Base-by-base conservation (phyloP, 2,113 vertebrate genomes). In the Microcebus ravelobensis region DNA sequence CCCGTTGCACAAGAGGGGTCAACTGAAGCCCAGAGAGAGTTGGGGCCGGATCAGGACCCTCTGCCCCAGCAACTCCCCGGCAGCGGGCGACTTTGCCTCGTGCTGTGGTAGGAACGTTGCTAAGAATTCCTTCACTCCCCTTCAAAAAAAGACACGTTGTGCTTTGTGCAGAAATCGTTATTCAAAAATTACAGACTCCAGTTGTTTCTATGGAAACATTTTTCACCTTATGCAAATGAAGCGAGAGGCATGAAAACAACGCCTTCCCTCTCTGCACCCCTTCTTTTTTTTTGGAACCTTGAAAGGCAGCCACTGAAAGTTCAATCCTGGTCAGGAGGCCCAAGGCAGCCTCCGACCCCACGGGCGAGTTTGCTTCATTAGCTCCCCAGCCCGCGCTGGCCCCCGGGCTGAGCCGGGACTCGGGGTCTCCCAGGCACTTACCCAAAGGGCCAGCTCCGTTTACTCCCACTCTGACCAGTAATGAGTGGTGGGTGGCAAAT, bases 181-280 rank as follows among this genome's bases (percentile, higher is more conserved):
- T 98, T 98, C 98, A 98, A 95, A 98, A 98, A 98, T 98, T 98
- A 98, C 95, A 98, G 96, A 96, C 97, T 97, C 88, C 25, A 68
- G 59, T 88, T 98, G 98, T 99, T 99, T 98, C 98, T 97, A 98
- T 98, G 98, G 98, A 98, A 99, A 98, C 98, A 96, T 92, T 98
- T 97, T 97, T 96, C 95, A 98, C 96, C 92, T 98, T 97, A 98
- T 98, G 97, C 96, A 98, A 98, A 98, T 98, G 96, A 98, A 96
- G 94, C 59, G 65, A 29, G 98, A 97, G 95, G 97, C 97, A 95
- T 7, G 55, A 52, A 93, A 95, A 97, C 96, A 98, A 95, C 85
- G 92, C 94, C 91, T 95, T 76, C 87, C 87, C 18, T 61, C 20
- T 3, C 79, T 67, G 82, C 27, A 63, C 23, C 45, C 57, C 71